Evolutionary conservation across 1,140 invertebrate genomes (phyloP).

Genomic region (Thalassaphorura encarpata): DNA sequence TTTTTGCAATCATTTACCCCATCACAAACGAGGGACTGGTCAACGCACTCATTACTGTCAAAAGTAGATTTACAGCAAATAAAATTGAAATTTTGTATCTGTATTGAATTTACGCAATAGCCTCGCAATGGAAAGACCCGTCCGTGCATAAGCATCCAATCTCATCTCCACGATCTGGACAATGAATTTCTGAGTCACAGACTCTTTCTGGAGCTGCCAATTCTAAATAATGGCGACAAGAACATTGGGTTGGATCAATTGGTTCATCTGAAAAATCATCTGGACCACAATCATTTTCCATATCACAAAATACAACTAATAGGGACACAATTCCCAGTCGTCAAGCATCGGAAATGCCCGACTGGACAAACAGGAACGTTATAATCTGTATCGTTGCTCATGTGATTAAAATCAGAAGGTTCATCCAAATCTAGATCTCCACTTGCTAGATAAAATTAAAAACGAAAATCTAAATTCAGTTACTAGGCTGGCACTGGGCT

Average conservation of each 20-base stretch:
- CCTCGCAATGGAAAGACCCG: background rate
- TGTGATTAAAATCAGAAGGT: background rate
- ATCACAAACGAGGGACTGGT: slow-evolving; percentile 4
- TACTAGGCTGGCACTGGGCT: too few relatives aligned
- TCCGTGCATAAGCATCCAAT: background rate
- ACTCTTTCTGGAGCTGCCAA: slow-evolving; percentile 2
- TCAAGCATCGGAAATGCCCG: slow-evolving; percentile 8
- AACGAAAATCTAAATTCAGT: too few relatives aligned
- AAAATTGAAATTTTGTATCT: too few relatives aligned
- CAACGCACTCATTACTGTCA: background rate
- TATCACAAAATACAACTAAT: slow-evolving; percentile 14
- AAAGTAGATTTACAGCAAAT: background rate
- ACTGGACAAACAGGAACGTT: background rate
- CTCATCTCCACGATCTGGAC: slow-evolving; percentile 10
- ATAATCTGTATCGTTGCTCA: background rate
- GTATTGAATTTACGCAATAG: too few relatives aligned
- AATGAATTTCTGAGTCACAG: slow-evolving; percentile 3
- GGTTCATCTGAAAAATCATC: slow-evolving; percentile 16
- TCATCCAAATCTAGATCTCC: too few relatives aligned
- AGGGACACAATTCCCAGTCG: slow-evolving; percentile 12
- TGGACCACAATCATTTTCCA: slow-evolving; percentile 5
- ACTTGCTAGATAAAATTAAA: too few relatives aligned
- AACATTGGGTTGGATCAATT: background rate
- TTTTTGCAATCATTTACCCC: background rate
- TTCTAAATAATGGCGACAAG: slow-evolving; percentile 7